Evolutionary conservation across 2,888 invertebrate genomes (phyloP).

Genomic region (Proisotoma minuta): DNA sequence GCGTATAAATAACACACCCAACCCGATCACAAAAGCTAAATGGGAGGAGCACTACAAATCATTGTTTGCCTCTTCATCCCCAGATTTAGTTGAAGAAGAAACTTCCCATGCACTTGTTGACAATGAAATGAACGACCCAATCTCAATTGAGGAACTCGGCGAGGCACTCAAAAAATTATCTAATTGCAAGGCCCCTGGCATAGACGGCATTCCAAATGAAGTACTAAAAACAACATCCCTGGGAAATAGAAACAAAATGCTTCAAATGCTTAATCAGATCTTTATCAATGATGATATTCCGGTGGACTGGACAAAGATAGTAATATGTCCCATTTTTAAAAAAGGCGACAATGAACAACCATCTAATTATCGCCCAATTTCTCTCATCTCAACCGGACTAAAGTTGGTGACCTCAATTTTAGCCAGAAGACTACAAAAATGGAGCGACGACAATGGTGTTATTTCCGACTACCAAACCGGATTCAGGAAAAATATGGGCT

Average conservation of each 20-base stretch:
- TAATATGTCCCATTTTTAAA: slow-evolving; percentile 37
- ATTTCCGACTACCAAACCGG: slow-evolving; percentile 45
- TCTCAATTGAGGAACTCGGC: background rate
- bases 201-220: background rate
- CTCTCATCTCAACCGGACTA: slow-evolving; percentile 27
- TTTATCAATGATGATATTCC: background rate
- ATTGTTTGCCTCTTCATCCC: background rate
- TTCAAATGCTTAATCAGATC: background rate
- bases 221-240: background rate
- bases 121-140: background rate
- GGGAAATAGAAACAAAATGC: background rate
- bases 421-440: slow-evolving; percentile 24
- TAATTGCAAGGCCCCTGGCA: background rate
- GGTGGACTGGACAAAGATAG: slow-evolving; percentile 22
- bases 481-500: slow-evolving; percentile 33
- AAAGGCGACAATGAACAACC: slow-evolving; percentile 36
- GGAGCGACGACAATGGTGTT: slow-evolving; percentile 36
- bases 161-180: background rate
- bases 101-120: background rate
- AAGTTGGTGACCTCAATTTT: slow-evolving; percentile 42
- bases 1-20: background rate
- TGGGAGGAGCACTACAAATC: background rate
- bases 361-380: slow-evolving; percentile 37
- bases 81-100: background rate
- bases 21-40: background rate